These are phyloP conservation scores for Tangara arthus DNA, from an alignment of 2,797 vertebrate species.

Conservation along the genomic window DNA sequence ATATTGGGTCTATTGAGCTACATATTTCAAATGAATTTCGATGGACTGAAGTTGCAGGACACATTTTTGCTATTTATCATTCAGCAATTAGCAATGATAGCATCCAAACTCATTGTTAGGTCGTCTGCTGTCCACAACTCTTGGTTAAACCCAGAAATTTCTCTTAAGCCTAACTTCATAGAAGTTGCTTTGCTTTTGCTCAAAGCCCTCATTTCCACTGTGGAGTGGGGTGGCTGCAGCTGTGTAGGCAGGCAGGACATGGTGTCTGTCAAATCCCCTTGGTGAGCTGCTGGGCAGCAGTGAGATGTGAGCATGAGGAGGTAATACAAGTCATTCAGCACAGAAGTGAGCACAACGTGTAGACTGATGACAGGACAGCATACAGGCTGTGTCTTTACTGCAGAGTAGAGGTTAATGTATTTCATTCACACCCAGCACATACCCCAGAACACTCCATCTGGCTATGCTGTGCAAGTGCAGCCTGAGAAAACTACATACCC, in stretches of 20 bases:
- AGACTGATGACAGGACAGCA: background rate
- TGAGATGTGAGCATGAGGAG: background rate
- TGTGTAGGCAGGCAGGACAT: background rate
- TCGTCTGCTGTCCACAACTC: background rate
- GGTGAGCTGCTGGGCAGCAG: background rate
- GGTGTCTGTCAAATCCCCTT: background rate
- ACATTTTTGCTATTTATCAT: conserved; percentile 45
- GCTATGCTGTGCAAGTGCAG: background rate
- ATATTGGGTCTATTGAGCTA: background rate
- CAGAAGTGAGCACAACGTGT: background rate
- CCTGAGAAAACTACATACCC: background rate
- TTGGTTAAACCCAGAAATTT: background rate
- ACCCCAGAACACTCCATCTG: background rate
- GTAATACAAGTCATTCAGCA: background rate
- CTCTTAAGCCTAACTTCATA: background rate
- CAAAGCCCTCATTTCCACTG: background rate
- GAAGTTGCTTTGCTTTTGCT: background rate
- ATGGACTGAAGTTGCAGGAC: conserved; percentile 1
- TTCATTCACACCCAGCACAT: background rate
- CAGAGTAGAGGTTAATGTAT: background rate
- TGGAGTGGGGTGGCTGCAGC: background rate
- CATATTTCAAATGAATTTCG: conserved; percentile 48
- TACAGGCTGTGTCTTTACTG: background rate
- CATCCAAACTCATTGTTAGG: conserved; percentile 34
- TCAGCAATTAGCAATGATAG: conserved; percentile 40